Evolutionary conservation across 2,797 vertebrate genomes (phyloP).

Genomic region (Epinephelus malabaricus): DNA sequence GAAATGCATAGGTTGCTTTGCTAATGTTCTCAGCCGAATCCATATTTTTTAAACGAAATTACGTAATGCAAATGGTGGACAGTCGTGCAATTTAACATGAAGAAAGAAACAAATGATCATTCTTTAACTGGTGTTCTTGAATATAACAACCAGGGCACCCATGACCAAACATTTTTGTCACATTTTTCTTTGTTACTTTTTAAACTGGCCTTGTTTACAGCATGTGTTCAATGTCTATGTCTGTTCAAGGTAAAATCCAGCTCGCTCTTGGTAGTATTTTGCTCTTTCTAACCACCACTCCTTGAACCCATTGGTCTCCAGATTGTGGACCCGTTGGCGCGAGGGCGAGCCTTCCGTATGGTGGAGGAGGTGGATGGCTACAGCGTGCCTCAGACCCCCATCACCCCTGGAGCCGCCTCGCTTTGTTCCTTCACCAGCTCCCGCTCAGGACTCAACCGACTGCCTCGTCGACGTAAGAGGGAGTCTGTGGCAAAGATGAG

Average conservation of each 20-base stretch:
- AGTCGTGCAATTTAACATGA: background rate
- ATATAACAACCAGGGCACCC: background rate
- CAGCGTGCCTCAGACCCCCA: conserved; percentile 93
- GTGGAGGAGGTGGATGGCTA: conserved; percentile 93
- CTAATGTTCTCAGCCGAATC: background rate
- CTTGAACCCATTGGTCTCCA: conserved; percentile 60
- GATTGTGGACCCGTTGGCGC: conserved; percentile 97
- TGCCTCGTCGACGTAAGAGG: conserved; percentile 93
- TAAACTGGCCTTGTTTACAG: background rate
- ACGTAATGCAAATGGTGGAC: background rate
- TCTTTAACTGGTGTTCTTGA: background rate
- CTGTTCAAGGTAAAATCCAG: background rate
- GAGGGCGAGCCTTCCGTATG: conserved; percentile 96
- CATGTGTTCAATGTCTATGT: background rate
- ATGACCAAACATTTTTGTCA: background rate
- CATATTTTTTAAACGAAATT: background rate
- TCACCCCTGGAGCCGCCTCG: conserved; percentile 94
- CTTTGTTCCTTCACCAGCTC: conserved; percentile 99
- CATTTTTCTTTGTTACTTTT: background rate
- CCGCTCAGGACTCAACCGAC: conserved; percentile 94
- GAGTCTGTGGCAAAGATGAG: conserved; percentile 99
- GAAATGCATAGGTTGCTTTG: background rate
- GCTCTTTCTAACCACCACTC: background rate
- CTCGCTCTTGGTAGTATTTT: background rate
- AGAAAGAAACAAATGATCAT: too few relatives aligned